Evolutionary conservation across 2,797 vertebrate genomes (phyloP).

Genomic region (Enteromius unitaeniatus): DNA sequence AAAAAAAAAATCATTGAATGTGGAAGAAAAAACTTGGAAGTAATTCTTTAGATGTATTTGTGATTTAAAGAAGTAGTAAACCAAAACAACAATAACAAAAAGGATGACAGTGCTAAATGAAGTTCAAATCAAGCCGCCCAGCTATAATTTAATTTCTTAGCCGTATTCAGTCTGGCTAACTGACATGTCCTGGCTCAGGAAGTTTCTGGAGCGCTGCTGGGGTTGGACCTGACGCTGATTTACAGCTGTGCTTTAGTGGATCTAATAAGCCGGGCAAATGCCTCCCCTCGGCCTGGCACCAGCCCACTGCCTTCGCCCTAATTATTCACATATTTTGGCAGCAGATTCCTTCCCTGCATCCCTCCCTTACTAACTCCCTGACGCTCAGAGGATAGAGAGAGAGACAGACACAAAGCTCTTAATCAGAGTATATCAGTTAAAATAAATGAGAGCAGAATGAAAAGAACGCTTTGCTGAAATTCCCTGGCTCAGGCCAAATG

Average conservation of each 20-base stretch:
- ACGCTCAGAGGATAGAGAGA: conserved; percentile 67
- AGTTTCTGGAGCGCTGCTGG: conserved; percentile 71
- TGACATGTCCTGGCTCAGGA: conserved; percentile 69
- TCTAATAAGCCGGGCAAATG: conserved; percentile 94
- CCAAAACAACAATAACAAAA: not conserved
- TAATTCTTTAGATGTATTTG: not conserved
- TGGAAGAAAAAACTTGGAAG: not conserved
- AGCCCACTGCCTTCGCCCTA: conserved; percentile 84
- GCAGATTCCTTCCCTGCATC: conserved; percentile 83
- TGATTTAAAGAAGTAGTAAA: not conserved
- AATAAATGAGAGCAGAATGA: conserved; percentile 98
- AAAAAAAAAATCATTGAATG: not conserved
- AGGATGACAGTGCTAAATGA: conserved; percentile 29
- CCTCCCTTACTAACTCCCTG: conserved; percentile 67
- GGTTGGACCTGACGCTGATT: conserved; percentile 75
- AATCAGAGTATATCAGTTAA: conserved; percentile 97
- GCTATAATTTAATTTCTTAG: conserved; percentile 35
- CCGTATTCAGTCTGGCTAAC: conserved; percentile 55
- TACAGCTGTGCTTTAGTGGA: conserved; percentile 91
- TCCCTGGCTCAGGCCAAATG: conserved; percentile 87
- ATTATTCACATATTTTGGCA: conserved; percentile 99
- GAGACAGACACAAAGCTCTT: conserved; percentile 88
- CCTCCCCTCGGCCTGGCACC: conserved; percentile 91
- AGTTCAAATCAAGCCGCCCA: conserved; percentile 27
- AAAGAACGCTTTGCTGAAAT: conserved; percentile 89